These are phyloP conservation scores for Turdus rufiventris DNA, from an alignment of 2,113 vertebrate species.

Conservation along the genomic window DNA sequence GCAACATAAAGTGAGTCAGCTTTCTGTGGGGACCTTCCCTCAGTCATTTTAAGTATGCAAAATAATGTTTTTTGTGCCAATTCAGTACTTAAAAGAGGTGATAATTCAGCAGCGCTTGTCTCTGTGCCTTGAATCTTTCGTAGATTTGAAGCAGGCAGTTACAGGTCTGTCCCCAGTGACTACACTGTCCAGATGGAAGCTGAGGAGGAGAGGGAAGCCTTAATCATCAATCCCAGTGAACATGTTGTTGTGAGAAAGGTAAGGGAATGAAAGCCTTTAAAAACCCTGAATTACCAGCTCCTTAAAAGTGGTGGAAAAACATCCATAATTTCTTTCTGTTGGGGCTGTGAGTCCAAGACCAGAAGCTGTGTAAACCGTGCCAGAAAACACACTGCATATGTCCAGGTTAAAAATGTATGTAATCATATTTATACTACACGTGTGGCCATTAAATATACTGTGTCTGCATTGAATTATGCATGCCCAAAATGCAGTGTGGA, in stretches of 20 bases:
- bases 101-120: neutral
- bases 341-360: neutral
- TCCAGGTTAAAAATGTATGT: neutral
- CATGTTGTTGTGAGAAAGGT: conserved; percentile 82
- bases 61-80: neutral
- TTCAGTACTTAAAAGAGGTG: neutral
- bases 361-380: neutral
- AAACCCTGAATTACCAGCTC: neutral
- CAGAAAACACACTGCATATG: neutral
- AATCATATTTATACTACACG: rapidly evolving
- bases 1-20: neutral
- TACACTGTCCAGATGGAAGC: conserved; percentile 81
- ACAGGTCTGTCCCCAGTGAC: conserved; percentile 62
- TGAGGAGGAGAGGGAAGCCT: conserved; percentile 83
- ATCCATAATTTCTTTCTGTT: neutral
- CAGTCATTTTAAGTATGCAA: neutral
- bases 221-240: conserved; percentile 81
- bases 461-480: neutral
- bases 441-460: neutral
- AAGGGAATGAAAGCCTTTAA: neutral
- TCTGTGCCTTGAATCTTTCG: neutral
- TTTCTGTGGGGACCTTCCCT: neutral
- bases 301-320: neutral
- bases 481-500: neutral
- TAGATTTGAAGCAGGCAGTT: conserved; percentile 65